Evolutionary conservation across 30 jellyfish, hydroid and myxozoan genomes (phyloP).

Genomic region (Aurelia aurita): DNA sequence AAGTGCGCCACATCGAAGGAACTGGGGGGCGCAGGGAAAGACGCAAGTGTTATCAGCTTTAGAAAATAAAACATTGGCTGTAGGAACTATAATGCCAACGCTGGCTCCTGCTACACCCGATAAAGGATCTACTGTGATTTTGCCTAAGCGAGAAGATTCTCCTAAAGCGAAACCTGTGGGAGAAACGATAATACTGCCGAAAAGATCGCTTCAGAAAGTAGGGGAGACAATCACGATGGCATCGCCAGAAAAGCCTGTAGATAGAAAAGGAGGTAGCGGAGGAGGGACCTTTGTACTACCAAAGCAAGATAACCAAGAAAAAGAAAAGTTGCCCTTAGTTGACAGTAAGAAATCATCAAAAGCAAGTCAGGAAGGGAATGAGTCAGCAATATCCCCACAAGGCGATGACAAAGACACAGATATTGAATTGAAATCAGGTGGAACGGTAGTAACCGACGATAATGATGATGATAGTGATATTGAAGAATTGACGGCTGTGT

Average conservation of each 20-base stretch:
- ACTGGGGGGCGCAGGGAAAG: constrained; percentile 89
- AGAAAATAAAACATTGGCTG: constrained; percentile 77
- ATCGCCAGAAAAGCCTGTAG: constrained; percentile 5
- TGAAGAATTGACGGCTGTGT: constrained; percentile 59
- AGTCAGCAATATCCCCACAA: too few relatives aligned
- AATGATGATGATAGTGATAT: constrained; percentile 57
- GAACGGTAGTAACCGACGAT: not conserved
- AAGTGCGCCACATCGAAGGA: constrained; percentile 55
- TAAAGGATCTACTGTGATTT: constrained; percentile 11
- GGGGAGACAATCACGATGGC: constrained; percentile 42
- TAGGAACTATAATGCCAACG: constrained; percentile 47
- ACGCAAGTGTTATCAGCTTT: constrained; percentile 73
- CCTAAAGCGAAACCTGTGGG: constrained; percentile 48
- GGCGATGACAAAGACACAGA: too few relatives aligned
- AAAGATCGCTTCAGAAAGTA: constrained; percentile 14
- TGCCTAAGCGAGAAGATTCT: constrained; percentile 7
- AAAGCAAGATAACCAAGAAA: not conserved
- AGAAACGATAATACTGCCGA: constrained; percentile 73
- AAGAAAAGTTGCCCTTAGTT: not conserved
- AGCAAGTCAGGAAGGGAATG: too few relatives aligned
- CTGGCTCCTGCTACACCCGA: constrained; percentile 18
- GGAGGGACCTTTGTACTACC: constrained; percentile 38
- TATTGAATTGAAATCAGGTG: too few relatives aligned
- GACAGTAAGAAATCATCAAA: too few relatives aligned
- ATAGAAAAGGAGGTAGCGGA: not conserved